A percentile compares a stretch with the other conserved stretches of the same genome.
Conservation (phyloP, 2,888 invertebrate species). For the Ernsta delagoae region DNA sequence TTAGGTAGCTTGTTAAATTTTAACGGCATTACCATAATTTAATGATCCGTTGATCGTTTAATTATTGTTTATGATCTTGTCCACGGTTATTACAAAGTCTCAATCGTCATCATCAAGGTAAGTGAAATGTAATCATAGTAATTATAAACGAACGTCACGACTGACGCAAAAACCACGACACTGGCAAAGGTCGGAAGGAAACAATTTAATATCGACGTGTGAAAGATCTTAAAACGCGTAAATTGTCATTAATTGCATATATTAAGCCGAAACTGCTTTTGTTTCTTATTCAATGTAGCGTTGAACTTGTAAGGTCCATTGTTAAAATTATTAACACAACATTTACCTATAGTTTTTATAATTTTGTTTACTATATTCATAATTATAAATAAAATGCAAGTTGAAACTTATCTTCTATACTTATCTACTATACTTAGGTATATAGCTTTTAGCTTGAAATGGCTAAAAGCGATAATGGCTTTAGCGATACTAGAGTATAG, state of each 20-base stretch:
- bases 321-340: not conserved
- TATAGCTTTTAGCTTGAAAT: too few species aligned
- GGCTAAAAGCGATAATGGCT: too few species aligned
- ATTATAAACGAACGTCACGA: constrained; percentile 39
- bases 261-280: not conserved
- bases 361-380: too few species aligned
- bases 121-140: constrained; percentile 29
- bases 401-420: too few species aligned
- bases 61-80: constrained; percentile 16
- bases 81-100: not conserved
- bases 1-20: not conserved
- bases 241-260: constrained; percentile 45
- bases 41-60: not conserved
- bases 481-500: too few species aligned
- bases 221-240: constrained; percentile 38
- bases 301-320: not conserved
- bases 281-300: constrained; percentile 3
- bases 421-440: too few species aligned
- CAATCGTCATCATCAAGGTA: constrained; percentile 22
- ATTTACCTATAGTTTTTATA: too few species aligned
- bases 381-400: too few species aligned
- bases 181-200: constrained; percentile 66
- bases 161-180: constrained; percentile 52
- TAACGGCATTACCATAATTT: not conserved
- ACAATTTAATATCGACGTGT: constrained; percentile 43